Evolutionary conservation across 2,797 vertebrate species (phyloP).

Genomic region (Pseudotriccus pelzelni): DNA sequence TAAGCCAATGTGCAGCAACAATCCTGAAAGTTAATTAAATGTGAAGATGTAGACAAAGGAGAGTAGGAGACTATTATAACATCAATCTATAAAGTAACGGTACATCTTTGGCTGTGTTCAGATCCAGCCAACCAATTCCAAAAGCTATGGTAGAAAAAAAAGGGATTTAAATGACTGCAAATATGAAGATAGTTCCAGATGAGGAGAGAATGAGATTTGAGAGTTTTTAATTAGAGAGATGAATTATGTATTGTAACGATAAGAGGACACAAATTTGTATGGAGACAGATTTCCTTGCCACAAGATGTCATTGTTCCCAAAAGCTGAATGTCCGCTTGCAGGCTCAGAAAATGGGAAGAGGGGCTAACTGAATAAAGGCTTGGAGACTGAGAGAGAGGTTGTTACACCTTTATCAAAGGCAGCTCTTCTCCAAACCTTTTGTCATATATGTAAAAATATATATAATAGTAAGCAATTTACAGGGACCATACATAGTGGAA

Average conservation of each 20-base stretch:
- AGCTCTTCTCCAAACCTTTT: neutral
- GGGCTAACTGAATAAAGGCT: neutral
- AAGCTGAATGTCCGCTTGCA: neutral
- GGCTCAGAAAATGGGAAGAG: neutral
- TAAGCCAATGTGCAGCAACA: neutral
- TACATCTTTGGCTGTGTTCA: neutral
- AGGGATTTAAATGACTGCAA: neutral
- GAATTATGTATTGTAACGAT: neutral
- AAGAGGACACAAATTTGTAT: neutral
- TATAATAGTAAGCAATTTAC: neutral
- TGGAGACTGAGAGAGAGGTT: neutral
- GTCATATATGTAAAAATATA: neutral
- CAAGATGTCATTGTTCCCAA: conserved; percentile 1
- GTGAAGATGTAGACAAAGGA: neutral
- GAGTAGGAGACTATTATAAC: neutral
- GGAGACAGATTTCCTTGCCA: neutral
- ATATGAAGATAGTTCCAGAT: neutral
- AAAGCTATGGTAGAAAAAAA: neutral
- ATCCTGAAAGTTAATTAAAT: neutral
- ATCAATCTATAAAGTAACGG: neutral
- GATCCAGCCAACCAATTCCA: neutral
- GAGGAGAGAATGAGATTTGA: neutral
- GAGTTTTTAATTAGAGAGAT: neutral
- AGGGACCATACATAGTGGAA: neutral
- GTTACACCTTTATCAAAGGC: neutral